A percentile compares a stretch with the other conserved stretches of the same genome.
Evolutionary conservation across 2,113 vertebrate genomes (phyloP).

Genomic region (Mustela nigripes): DNA sequence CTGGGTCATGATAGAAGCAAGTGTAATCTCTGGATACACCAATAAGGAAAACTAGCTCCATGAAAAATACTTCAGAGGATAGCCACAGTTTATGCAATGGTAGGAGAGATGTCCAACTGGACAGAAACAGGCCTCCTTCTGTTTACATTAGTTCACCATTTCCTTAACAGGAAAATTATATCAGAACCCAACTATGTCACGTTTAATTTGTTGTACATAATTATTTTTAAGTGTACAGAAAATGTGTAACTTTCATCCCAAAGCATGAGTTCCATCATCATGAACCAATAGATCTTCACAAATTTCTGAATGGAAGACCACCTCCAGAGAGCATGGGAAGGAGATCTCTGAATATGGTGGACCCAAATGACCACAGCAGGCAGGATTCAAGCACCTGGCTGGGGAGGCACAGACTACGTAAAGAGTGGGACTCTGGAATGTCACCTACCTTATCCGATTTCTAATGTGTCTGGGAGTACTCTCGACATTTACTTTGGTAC

Average conservation of each 20-base stretch:
- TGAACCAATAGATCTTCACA: neutral
- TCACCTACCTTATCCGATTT: neutral
- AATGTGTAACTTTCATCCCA: neutral
- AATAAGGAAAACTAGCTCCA: too few relatives aligned
- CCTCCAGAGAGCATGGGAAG: neutral
- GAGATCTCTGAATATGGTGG: neutral
- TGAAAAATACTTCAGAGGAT: neutral
- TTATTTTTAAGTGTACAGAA: neutral
- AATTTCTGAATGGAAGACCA: constrained; percentile 46
- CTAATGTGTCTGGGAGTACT: neutral
- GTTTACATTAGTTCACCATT: neutral
- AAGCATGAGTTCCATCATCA: neutral
- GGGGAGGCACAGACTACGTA: too few relatives aligned
- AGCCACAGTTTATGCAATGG: neutral
- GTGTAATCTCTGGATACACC: neutral
- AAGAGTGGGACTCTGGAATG: neutral
- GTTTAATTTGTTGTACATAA: neutral
- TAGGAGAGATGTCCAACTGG: neutral
- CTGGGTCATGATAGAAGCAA: neutral
- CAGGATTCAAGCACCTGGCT: neutral
- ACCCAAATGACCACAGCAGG: neutral
- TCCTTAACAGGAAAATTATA: constrained; percentile 24
- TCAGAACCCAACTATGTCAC: neutral
- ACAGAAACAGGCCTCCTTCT: neutral
- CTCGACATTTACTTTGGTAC: neutral